Percentiles rank a stretch among this genome's conserved stretches.
These are phyloP conservation scores for Gadopsis marmoratus DNA, from an alignment of 2,797 vertebrate species.

Conservation along the genomic window DNA sequence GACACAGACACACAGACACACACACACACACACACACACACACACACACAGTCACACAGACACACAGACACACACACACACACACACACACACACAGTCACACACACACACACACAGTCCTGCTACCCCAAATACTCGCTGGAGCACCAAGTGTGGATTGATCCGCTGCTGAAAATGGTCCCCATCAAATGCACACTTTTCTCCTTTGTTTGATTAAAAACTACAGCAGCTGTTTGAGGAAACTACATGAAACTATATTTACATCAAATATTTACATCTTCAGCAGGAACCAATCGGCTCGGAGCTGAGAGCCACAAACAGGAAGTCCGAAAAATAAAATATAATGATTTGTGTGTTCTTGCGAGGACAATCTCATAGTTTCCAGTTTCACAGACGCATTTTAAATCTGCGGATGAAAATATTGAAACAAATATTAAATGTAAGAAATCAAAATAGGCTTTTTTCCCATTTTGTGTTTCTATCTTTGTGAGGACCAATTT, in stretches of 20 bases:
- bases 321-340: not conserved
- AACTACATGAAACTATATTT: too few relatives aligned
- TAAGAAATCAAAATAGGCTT: not conserved
- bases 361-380: not conserved
- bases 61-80: too few relatives aligned
- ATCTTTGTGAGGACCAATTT: not conserved
- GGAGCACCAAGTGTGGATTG: not conserved
- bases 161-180: not conserved
- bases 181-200: not conserved
- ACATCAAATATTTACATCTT: too few relatives aligned
- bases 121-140: not conserved
- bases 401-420: not conserved
- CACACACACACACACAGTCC: too few relatives aligned
- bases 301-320: not conserved
- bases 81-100: too few relatives aligned
- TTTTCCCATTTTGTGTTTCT: not conserved
- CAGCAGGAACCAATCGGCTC: too few relatives aligned
- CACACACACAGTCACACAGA: too few relatives aligned
- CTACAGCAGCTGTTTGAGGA: too few relatives aligned
- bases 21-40: too few relatives aligned
- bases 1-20: too few relatives aligned
- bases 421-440: not conserved
- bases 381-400: not conserved
- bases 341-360: too few relatives aligned
- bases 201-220: too few relatives aligned